Evolutionary conservation across 2,888 invertebrate genomes (phyloP), one percentile per base, ranked within the genome.

Genomic region (Drosophila kanekoi): DNA sequence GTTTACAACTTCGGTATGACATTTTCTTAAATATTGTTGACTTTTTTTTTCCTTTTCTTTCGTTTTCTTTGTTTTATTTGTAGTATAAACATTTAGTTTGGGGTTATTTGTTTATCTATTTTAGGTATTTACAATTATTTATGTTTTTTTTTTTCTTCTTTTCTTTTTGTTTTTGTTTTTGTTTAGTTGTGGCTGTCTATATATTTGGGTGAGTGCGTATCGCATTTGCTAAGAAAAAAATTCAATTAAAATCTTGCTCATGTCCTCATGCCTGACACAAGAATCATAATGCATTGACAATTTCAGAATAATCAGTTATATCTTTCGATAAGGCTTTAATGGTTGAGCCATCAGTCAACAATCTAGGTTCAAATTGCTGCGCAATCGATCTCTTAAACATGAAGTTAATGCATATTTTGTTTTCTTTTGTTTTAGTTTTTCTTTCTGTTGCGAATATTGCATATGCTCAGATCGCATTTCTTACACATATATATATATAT

Each of bases 221-320:
- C 60, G 77, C 64, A 79, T 76, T 79, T 69, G 70, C 80, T 76
- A 75, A 61, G 44, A 45, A 62, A 67, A 67, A 57, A 51, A 54
- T 59, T 59, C 16, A 41, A 16, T 33, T 65, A 14, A 65, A 49
- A 49, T 49, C 35, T 20, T 37, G n/a, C n/a, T 37, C 2, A 51
- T n/a, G 23, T 51, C 20, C 13, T 20, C 20, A 9, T 45, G 33
- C 20, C 52, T 52, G 65, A 72, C 66, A 57, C 66, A 49, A 53
- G 67, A 33, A 37, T 56, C 41, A 43, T 11, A 58, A 51, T 45
- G 23, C 44, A 51, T 37, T 48, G 43, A 40, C 20, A 70, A 53
- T 59, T 54, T 49, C 35, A 13, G 51, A 75, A 71, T 56, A 38
- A 57, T 47, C 52, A 57, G 43, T 48, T 18, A 35, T 47, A 48